Evolutionary conservation across 2,113 vertebrate species (phyloP).

Genomic region (Calidris pugnax): DNA sequence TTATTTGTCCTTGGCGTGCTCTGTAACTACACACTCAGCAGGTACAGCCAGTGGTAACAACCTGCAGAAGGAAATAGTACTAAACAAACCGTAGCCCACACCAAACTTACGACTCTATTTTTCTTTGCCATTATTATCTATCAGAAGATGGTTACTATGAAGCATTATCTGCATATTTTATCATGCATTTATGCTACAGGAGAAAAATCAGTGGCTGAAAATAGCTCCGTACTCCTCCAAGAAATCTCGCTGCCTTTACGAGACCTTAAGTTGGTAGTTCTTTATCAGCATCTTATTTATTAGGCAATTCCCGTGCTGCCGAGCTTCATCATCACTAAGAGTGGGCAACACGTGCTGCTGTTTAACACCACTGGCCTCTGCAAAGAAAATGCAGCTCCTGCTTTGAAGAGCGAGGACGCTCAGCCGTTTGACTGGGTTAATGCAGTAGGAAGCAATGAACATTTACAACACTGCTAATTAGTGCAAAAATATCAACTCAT

Average conservation of each 20-base stretch:
- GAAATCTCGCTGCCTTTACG: background rate
- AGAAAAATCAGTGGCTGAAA: background rate
- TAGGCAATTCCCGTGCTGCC: background rate
- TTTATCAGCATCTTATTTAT: constrained; percentile 22
- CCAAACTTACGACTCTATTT: background rate
- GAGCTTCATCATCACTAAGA: background rate
- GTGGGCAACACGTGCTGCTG: background rate
- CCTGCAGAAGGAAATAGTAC: background rate
- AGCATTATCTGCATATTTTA: background rate
- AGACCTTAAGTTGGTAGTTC: background rate
- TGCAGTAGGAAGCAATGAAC: background rate
- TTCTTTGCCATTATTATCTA: constrained; percentile 4
- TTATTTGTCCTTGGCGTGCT: background rate
- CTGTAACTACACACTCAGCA: background rate
- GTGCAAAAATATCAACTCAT: background rate
- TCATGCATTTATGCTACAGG: background rate
- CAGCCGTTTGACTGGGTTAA: background rate
- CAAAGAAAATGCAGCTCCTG: background rate
- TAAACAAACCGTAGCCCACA: background rate
- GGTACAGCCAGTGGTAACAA: background rate
- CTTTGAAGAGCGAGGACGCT: background rate
- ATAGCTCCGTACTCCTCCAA: background rate
- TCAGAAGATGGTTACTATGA: constrained; percentile 20
- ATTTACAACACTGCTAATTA: background rate
- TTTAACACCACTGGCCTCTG: background rate